Evolutionary conservation across 2,797 vertebrate genomes (phyloP), one percentile per base, ranked within the genome.

Genomic region (Fundulus diaphanus): DNA sequence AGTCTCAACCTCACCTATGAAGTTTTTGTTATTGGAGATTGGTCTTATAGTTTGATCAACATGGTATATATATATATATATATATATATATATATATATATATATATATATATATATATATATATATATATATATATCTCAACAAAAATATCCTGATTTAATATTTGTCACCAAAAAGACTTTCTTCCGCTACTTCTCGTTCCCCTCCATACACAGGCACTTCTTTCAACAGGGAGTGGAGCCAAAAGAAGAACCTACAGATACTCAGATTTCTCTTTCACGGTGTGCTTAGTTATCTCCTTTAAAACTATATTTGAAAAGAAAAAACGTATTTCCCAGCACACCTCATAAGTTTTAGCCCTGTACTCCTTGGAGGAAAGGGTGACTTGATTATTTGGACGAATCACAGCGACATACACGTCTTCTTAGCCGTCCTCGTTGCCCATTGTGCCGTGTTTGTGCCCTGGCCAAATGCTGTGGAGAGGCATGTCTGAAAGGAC

Each of bases 161-260:
- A 99, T 95, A 93, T 97, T 98, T 61, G 97, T 97, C 66, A 96
- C 94, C 88, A 98, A 87, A 67, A 99, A 96, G 91, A 99, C 94
- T 90, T 98, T 99, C 91, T 97, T 98, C 81, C 94, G 95, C 87
- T 98, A 99, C 89, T 99, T 99, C 92, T 99, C 99, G 85, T 99
- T 98, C 70, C 97, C 98, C 90, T 99, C 98, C n/a, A n/a, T n/a
- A n/a, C 84, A 97, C 94, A 72, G 98, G 98, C 91, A 99, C 94
- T 95, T 99, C 98, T 87, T 96, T 96, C 87, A 99, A 92, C 83
- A 99, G 93, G 93, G 99, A 73, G 35, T 79, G 15, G 44, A 59
- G 54, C 8, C 61, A 70, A 9, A 77, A 15, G 18, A 76, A 72
- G 81, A 75, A 74, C 35, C 61, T 65, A 15, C 20, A 65, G 37